Evolutionary conservation across 2,888 invertebrate genomes (phyloP).

Genomic region (Sceliomorpha sp.): DNA sequence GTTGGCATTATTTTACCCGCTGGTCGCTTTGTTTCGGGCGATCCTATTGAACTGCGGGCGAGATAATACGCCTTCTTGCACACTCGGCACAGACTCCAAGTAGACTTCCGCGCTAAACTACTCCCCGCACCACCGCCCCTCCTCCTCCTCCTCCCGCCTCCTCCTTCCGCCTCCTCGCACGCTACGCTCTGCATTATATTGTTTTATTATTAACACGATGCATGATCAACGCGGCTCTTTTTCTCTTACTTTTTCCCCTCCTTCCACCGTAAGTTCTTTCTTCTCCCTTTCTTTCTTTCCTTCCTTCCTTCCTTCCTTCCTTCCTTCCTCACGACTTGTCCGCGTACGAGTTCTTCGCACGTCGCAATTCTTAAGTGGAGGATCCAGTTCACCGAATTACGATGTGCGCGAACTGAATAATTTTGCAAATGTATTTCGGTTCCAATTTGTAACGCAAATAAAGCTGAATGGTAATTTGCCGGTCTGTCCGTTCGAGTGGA

Average conservation of each 20-base stretch:
- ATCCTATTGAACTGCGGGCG: conserved; percentile 74
- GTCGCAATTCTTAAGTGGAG: too few species aligned
- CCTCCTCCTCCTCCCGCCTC: conserved; percentile 64
- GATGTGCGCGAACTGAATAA: too few species aligned
- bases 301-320: too few species aligned
- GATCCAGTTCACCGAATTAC: too few species aligned
- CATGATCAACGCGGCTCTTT: conserved; percentile 45
- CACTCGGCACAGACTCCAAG: conserved; percentile 52
- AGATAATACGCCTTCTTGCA: conserved; percentile 73
- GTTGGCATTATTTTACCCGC: conserved; percentile 75
- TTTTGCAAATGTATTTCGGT: too few species aligned
- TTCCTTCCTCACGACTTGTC: too few species aligned
- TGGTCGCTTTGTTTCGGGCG: conserved; percentile 74
- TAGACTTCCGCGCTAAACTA: conserved; percentile 49
- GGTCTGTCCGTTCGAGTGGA: too few species aligned
- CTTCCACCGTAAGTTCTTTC: too few species aligned
- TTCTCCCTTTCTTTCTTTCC: too few species aligned
- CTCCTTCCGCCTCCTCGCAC: conserved; percentile 47
- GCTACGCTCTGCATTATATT: conserved; percentile 5
- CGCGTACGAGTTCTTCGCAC: too few species aligned
- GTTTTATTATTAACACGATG: conserved; percentile 48
- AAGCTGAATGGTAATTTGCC: too few species aligned
- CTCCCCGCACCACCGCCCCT: conserved; percentile 28
- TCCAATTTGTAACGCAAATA: too few species aligned
- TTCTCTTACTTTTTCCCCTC: conserved; percentile 10